phyloP scores from a whole-genome alignment of 2,888 invertebrate genomes.

The Drosophila rellima region DNA sequence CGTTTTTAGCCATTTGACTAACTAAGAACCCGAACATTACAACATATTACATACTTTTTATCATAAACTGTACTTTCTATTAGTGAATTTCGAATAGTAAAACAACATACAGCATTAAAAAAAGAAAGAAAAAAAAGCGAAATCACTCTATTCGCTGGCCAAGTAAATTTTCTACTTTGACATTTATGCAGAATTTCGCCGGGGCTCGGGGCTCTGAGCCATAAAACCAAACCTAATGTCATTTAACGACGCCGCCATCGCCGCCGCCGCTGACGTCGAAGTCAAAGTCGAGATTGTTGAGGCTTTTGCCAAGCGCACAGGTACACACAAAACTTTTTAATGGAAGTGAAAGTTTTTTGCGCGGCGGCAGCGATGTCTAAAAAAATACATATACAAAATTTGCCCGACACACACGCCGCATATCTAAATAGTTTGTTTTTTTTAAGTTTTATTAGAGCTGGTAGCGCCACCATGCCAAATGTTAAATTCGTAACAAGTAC shows the following conservation, averaged over 20 bases:
- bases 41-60: background rate
- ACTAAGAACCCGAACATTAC: background rate
- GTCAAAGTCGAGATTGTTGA: conserved; percentile 48
- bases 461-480: conserved; percentile 69
- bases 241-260: conserved; percentile 59
- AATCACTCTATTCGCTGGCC: conserved; percentile 58
- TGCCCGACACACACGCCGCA: conserved; percentile 62
- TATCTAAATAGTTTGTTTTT: conserved; percentile 47
- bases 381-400: conserved; percentile 44
- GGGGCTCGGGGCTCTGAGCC: conserved; percentile 41
- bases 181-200: conserved; percentile 78
- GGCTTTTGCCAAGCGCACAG: conserved; percentile 65
- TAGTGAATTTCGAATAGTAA: conserved; percentile 22
- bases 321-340: conserved; percentile 75
- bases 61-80: conserved; percentile 35
- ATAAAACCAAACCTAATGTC: conserved; percentile 79
- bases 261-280: conserved; percentile 17
- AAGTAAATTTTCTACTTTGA: conserved; percentile 71
- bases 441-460: conserved; percentile 46
- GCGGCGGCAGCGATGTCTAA: conserved; percentile 58
- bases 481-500: conserved; percentile 28
- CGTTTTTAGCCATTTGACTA: background rate
- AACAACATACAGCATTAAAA: background rate
- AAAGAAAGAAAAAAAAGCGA: conserved; percentile 63
- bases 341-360: conserved; percentile 77